Evolutionary conservation across 2,797 vertebrate genomes (phyloP), one percentile per base, ranked within the genome.

Genomic region (Periophthalmus magnuspinnatus): DNA sequence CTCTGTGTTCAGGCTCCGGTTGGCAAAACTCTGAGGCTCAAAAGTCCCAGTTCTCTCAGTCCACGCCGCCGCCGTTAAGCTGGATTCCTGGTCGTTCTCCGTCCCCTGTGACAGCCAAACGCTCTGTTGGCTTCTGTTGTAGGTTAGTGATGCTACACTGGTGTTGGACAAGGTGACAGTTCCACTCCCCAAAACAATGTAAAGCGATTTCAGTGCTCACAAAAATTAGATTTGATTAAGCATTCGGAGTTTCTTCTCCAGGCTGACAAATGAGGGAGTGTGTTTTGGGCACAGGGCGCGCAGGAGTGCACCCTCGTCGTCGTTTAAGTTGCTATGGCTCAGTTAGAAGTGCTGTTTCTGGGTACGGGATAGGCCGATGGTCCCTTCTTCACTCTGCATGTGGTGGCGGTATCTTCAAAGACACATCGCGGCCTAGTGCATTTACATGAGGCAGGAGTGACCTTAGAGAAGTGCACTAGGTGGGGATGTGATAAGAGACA

Each of bases 301-400:
- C 16, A 41, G 78, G 68, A 76, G 79, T 80, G 81, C 90, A 77
- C 84, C 85, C 81, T 80, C 74, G 79, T 94, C 93, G 79, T 94
- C 93, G 95, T 96, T 93, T 94, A 63, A 95, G 94, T 90, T 85
- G 67, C 79, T 97, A 97, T 97, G 96, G 96, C 96, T 97, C 96
- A 98, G 95, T 88, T 88, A 95, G 95, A 95, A 95, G 95, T 95
- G 95, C 94, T 95, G 91, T 90, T 94, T 94, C 84, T 88, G 83
- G 84, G 81, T 84, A 84, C 70, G 65, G 80, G 85, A 83, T 57
- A 79, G 82, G 89, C 85, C 82, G 70, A 84, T 74, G 83, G 82
- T 86, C 82, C 82, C 78, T 71, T 63, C 73, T 83, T 86, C 83
- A 88, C 87, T 90, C 86, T 87, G 89, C 86, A 76, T 76, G 82